A percentile compares a stretch with the other conserved stretches of the same genome.
phyloP scores from a whole-genome alignment of 2,797 vertebrate species.

The Limosa lapponica region DNA sequence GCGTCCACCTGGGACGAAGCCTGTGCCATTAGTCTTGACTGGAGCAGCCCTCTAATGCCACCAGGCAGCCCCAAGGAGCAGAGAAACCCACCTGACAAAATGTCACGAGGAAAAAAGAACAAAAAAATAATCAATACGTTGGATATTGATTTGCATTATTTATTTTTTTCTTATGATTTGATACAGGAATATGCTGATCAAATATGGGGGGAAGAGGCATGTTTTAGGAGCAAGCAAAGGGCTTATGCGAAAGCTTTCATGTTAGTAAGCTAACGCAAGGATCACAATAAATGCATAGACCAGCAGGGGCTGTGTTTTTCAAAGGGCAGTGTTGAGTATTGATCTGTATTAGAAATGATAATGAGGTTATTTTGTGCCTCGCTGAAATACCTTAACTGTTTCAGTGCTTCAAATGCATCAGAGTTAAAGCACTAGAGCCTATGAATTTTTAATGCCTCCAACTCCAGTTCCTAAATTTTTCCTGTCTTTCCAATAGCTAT shows the following conservation, averaged over 20 bases:
- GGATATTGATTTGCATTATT: constrained; percentile 52
- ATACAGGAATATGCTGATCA: constrained; percentile 18
- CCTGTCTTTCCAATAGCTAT: constrained; percentile 1
- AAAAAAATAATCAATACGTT: constrained; percentile 54
- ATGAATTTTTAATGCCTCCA: constrained; percentile 39
- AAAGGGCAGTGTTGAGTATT: constrained; percentile 72
- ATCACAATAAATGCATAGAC: constrained; percentile 45
- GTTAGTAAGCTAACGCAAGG: constrained; percentile 24
- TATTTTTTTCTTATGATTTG: not conserved
- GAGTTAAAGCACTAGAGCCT: not conserved
- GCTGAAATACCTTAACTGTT: constrained; percentile 72
- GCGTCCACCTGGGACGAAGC: constrained; percentile 51
- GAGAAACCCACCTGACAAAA: constrained; percentile 65
- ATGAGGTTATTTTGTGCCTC: constrained; percentile 74
- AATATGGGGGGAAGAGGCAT: not conserved
- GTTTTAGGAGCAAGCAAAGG: not conserved
- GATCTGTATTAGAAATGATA: constrained; percentile 82
- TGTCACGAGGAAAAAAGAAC: constrained; percentile 36
- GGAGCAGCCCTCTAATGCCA: constrained; percentile 68
- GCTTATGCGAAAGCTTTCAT: constrained; percentile 62
- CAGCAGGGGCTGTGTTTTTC: constrained; percentile 50
- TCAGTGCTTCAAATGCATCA: constrained; percentile 49
- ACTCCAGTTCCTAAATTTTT: constrained; percentile 36
- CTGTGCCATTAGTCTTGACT: constrained; percentile 70
- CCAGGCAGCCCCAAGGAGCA: constrained; percentile 63